These are phyloP conservation scores for Meghimatium bilineatum DNA, from an alignment of 2,888 invertebrate species.

Conservation along the genomic window DNA sequence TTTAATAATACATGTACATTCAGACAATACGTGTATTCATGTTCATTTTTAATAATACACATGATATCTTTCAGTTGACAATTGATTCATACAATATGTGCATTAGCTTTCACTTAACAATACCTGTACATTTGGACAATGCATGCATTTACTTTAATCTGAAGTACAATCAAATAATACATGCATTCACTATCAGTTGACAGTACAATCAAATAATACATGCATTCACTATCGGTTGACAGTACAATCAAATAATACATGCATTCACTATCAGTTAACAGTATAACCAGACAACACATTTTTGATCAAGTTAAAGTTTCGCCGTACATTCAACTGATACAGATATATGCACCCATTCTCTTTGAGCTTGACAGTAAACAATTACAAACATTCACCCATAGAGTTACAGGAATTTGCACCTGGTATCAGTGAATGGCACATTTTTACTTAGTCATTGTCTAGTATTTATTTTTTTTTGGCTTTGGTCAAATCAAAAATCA, in stretches of 20 bases:
- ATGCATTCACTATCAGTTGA: background rate
- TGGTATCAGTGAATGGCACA: background rate
- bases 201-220: background rate
- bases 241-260: background rate
- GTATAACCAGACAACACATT: background rate
- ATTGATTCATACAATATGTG: no score
- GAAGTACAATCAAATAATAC: background rate
- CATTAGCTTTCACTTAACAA: no score
- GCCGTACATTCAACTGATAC: no score
- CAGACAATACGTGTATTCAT: no score
- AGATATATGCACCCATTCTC: background rate
- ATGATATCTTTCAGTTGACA: no score
- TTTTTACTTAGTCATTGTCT: constrained; percentile 4
- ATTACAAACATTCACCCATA: no score
- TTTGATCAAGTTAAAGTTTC: no score
- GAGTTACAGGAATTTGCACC: no score
- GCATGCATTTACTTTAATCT: background rate
- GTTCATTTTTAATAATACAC: no score
- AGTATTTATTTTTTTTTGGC: background rate
- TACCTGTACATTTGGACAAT: background rate
- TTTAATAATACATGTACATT: background rate
- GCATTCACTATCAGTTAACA: background rate
- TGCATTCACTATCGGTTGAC: background rate
- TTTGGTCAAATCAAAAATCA: background rate
- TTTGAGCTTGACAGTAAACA: background rate